Conservation (phyloP, 2,113 vertebrate genomes). For the Vombatus ursinus region DNA sequence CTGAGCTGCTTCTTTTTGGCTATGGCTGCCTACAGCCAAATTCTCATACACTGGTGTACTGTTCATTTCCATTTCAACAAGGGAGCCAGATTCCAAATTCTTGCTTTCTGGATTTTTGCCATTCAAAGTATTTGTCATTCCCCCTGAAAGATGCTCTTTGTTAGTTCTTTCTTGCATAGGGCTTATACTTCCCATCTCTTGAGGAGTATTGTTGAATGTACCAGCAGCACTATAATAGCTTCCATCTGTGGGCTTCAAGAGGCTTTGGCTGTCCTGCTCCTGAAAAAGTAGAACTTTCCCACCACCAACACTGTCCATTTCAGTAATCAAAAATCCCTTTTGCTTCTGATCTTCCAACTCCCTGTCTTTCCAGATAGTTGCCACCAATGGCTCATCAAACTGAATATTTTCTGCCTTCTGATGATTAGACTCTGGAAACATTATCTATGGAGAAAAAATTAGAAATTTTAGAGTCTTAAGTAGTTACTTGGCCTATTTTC, state of each 20-base stretch:
- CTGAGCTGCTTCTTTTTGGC: background rate
- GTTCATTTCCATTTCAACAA: background rate
- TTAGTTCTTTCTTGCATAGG: background rate
- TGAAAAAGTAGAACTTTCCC: rapidly evolving
- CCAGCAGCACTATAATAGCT: rapidly evolving
- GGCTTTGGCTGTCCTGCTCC: background rate
- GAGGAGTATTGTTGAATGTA: rapidly evolving
- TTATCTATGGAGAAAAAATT: conserved; percentile 62
- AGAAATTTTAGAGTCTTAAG: background rate
- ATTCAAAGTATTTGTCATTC: background rate
- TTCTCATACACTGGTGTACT: background rate
- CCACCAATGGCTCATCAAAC: background rate
- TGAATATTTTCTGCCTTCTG: background rate
- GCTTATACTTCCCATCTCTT: background rate
- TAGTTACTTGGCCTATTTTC: background rate
- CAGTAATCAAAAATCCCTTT: background rate
- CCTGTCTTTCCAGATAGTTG: background rate
- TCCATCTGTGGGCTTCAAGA: background rate
- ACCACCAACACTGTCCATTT: background rate
- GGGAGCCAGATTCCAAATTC: background rate
- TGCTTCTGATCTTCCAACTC: background rate
- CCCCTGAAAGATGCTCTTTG: background rate
- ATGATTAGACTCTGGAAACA: background rate
- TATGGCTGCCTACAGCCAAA: background rate
- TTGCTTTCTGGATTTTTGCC: background rate